Evolutionary conservation across 2,797 vertebrate species (phyloP).

Genomic region (Rhadinocentrus ornatus): DNA sequence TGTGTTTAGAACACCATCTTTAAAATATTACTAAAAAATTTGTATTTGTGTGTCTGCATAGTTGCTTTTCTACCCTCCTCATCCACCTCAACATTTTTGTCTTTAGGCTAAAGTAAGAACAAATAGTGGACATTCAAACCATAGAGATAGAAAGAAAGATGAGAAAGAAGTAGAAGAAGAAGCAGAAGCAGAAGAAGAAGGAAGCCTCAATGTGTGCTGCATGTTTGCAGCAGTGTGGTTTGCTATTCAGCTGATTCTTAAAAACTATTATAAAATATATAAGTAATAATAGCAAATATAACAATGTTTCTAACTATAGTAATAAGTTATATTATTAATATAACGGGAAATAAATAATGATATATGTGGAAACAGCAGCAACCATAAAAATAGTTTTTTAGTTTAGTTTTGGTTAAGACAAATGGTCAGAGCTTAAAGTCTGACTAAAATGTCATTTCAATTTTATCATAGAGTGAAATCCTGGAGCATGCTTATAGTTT

Average conservation of each 20-base stretch:
- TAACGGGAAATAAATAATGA: no score
- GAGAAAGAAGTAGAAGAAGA: background rate
- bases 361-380: no score
- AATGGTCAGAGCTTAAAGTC: background rate
- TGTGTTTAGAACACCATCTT: background rate
- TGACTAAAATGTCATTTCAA: background rate
- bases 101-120: background rate
- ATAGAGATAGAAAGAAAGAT: background rate
- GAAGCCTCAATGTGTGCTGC: no score
- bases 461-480: background rate
- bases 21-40: background rate
- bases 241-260: background rate
- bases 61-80: constrained; percentile 16
- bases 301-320: background rate
- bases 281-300: no score
- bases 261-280: no score
- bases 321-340: background rate
- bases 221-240: no score
- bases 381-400: no score
- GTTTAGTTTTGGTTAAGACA: no score
- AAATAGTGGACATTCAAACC: background rate
- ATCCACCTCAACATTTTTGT: background rate
- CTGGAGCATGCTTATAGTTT: background rate
- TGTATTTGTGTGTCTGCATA: constrained; percentile 22
- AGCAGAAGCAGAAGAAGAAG: background rate